Evolutionary conservation across 2,888 invertebrate genomes (phyloP), one percentile per base, ranked within the genome.

Genomic region (Thysanoteuthis rhombus): DNA sequence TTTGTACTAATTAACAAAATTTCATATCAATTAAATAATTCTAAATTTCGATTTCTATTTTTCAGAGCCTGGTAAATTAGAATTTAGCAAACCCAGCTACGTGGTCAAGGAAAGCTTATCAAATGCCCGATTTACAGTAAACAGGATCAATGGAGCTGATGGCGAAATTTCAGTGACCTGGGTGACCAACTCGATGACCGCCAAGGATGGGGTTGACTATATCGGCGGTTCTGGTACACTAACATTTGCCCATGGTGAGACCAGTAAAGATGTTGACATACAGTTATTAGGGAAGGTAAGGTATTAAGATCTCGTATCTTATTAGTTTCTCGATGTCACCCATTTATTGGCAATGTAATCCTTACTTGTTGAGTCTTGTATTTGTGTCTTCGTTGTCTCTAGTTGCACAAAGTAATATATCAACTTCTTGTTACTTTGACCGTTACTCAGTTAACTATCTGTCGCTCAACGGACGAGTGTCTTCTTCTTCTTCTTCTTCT

Each of bases 61-160:
- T 96, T 8, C 96, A 98, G 98, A 98, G 94, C 98, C 98, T 52
- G 98, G 98, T 47, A 97, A 97, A 22, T 95, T 98, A 93, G 97
- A 97, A 94, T 98, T 98, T 96, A 97, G 97, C 93, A 97, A 97
- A 95, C 97, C 98, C 92, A 97, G 97, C 94, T 96, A 97, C 93
- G 96, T 98, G 42, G 97, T 98, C 22, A 97, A 97, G 95, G 98
- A 98, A 96, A 97, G 97, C 94, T 97, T 97, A 40, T 97, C 97
- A 0, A 96, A 96, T 42, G 97, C 97, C 3, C 96, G 96, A 91
- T 96, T 98, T 93, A 97, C 97, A 40, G 97, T 98, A 1, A 96
- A 96, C 38, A 96, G 98, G 90, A 96, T 97, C 32, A 97, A 97
- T 94, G 98, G 98, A 12, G 97, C 97, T 2, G 98, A 98, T 94